A percentile compares a stretch with the other conserved stretches of the same genome.
Evolutionary conservation across 2,113 vertebrate genomes (phyloP).

Genomic region (Felis catus): F.catus_Fca126_mat1.0 CM031420.1:8178501-8179000

Average conservation of each 20-base stretch:
- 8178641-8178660: not conserved
- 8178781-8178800: not conserved
- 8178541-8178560: not conserved
- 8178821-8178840: not conserved
- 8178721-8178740: not conserved
- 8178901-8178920: not conserved
- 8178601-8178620: not conserved
- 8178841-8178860: not conserved
- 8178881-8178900: not conserved
- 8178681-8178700: not conserved
- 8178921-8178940: not conserved
- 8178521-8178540: not conserved
- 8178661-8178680: not conserved
- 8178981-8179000: not conserved
- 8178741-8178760: not conserved
- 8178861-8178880: not conserved
- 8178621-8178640: not conserved
- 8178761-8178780: constrained; percentile 2
- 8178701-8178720: not conserved
- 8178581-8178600: not conserved
- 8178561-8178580: not conserved
- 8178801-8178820: not conserved
- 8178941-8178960: not conserved
- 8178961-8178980: not conserved
- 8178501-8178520: not conserved